A percentile compares a stretch with the other conserved stretches of the same genome.
Evolutionary conservation across 2,113 vertebrate genomes (phyloP).

Genomic region (Callionymus lyra): DNA sequence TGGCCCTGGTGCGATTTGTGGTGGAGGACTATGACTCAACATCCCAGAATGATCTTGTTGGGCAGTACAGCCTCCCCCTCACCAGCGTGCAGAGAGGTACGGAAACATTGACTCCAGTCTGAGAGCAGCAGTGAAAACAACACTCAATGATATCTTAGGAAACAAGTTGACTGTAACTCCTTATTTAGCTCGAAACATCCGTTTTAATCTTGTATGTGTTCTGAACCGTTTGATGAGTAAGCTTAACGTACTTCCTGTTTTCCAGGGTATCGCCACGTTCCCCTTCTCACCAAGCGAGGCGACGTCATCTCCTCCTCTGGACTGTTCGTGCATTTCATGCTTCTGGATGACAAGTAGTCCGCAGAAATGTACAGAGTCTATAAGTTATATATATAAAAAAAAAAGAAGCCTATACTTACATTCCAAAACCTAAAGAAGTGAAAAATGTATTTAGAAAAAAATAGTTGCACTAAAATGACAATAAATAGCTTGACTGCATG

Average conservation of each 20-base stretch:
- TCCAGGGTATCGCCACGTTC: slow-evolving; percentile 88
- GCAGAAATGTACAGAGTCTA: no score
- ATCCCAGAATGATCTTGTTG: slow-evolving; percentile 79
- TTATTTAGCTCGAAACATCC: no score
- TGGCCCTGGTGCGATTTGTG: slow-evolving; percentile 80
- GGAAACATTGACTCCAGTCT: slow-evolving; percentile 4
- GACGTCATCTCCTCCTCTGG: slow-evolving; percentile 76
- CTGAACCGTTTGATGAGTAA: slow-evolving; percentile 9
- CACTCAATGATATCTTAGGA: no score
- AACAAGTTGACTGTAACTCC: no score
- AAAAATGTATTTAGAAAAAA: no score
- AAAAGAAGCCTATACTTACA: no score
- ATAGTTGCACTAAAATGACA: no score
- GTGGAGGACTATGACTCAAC: slow-evolving; percentile 84
- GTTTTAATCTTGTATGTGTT: no score
- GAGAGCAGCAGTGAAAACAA: no score
- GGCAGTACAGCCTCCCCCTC: slow-evolving; percentile 83
- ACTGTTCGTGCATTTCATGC: slow-evolving; percentile 78
- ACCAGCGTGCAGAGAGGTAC: slow-evolving; percentile 80
- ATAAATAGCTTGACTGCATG: no score
- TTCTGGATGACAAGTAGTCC: slow-evolving; percentile 57
- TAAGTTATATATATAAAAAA: no score
- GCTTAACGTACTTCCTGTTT: slow-evolving; percentile 11
- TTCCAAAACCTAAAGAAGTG: no score
- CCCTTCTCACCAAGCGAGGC: slow-evolving; percentile 80